These are phyloP conservation scores for Triplophysa siluroides DNA, from an alignment of 2,113 vertebrate species.

Conservation along the genomic window DNA sequence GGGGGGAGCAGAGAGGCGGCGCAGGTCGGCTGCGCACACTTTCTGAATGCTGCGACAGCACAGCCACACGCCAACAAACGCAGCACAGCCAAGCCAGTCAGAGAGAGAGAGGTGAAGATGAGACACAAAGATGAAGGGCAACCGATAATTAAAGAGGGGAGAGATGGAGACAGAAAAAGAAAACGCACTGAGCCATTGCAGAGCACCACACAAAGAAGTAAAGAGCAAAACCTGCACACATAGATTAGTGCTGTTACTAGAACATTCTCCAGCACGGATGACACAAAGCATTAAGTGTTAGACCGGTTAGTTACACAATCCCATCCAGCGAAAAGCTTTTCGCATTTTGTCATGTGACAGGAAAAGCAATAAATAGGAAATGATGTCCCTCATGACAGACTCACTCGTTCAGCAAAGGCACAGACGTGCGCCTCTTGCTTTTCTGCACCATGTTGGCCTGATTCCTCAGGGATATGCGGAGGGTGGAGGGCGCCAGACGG, in stretches of 20 bases:
- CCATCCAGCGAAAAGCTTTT: constrained; percentile 5
- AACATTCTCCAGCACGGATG: constrained; percentile 29
- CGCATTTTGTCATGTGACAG: too few relatives aligned
- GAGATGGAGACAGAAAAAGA: constrained; percentile 40
- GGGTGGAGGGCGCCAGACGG: constrained; percentile 85
- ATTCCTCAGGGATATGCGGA: constrained; percentile 90
- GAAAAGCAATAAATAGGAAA: background rate
- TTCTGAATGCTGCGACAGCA: constrained; percentile 89
- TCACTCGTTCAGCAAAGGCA: constrained; percentile 93
- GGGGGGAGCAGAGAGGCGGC: constrained; percentile 97
- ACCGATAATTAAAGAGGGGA: constrained; percentile 65
- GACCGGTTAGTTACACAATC: constrained; percentile 39
- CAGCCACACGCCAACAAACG: constrained; percentile 54
- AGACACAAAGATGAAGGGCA: constrained; percentile 43
- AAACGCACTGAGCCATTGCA: constrained; percentile 44
- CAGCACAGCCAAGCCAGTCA: constrained; percentile 76
- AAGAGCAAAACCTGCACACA: constrained; percentile 43
- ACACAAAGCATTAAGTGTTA: constrained; percentile 47
- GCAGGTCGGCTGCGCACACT: constrained; percentile 94
- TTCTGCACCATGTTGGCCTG: constrained; percentile 99
- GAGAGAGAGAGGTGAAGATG: constrained; percentile 33
- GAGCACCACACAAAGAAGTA: constrained; percentile 31
- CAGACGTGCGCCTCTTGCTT: constrained; percentile 90
- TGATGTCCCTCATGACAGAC: constrained; percentile 56
- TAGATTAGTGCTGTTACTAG: constrained; percentile 43